phyloP scores from a whole-genome alignment of 2,113 vertebrate genomes.

The Poecile atricapillus region DNA sequence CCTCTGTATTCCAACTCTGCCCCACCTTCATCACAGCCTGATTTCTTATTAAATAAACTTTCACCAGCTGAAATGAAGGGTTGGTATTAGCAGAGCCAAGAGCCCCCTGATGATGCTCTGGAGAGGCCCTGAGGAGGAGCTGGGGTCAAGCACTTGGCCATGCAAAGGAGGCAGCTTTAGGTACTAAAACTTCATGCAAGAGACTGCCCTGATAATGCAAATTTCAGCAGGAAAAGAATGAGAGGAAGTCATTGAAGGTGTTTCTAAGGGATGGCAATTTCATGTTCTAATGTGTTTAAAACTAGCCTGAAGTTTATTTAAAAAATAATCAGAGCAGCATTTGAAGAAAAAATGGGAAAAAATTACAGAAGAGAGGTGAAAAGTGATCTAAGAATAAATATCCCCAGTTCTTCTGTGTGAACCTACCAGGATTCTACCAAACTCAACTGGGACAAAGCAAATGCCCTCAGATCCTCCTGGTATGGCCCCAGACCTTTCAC shows the following conservation, averaged over 20 bases:
- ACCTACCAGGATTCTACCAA: rapidly evolving
- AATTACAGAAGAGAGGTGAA: neutral
- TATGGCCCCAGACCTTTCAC: neutral
- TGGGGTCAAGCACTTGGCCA: slow-evolving; percentile 78
- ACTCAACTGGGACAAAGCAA: neutral
- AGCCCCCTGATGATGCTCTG: slow-evolving; percentile 66
- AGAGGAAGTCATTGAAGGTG: slow-evolving; percentile 23
- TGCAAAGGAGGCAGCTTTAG: slow-evolving; percentile 77
- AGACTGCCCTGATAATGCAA: slow-evolving; percentile 61
- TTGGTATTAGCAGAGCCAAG: slow-evolving; percentile 75
- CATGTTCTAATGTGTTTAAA: neutral
- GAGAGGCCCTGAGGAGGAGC: slow-evolving; percentile 65
- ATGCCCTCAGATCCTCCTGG: neutral
- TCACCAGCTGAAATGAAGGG: slow-evolving; percentile 71
- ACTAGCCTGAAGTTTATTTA: neutral
- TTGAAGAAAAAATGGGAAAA: neutral
- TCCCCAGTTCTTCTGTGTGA: neutral
- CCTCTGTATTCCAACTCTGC: neutral
- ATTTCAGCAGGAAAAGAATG: slow-evolving; percentile 56
- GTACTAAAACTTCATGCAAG: slow-evolving; percentile 31
- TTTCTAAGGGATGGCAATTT: no score
- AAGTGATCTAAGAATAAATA: rapidly evolving
- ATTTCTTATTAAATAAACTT: slow-evolving; percentile 77
- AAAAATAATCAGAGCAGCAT: neutral
- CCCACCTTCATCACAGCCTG: slow-evolving; percentile 47